Base-by-base conservation (phyloP, 2,888 invertebrate species). In the Ophonus ardosiacus region DNA sequence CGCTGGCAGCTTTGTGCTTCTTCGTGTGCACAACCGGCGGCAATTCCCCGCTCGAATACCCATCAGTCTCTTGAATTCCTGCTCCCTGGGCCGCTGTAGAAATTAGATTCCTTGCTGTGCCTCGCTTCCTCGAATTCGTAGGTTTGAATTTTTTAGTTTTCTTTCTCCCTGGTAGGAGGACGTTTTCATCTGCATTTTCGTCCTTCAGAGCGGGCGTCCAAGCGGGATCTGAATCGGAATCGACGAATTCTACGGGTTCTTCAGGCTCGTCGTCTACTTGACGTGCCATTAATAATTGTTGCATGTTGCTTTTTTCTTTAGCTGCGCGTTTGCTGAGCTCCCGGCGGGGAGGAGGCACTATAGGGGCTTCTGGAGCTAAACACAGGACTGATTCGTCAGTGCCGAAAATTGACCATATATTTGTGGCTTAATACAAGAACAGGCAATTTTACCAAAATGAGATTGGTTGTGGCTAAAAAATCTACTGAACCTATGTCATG, bases 191-290 rank as follows among this genome's bases (percentile, higher is more conserved):
- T 5, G 87, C 87, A 3, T 89, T 89, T 21, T 90, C 90, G 57
- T 89, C 90, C 87, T 93, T 93, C 51, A 93, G 93, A 86, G 93
- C 93, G 7, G 95, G 95, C n/a, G 94, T 95, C 95, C 95, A 95
- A n/a, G 94, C 95, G 7, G 95, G 95, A 92, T 95, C 95, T 7
- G 94, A 93, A 90, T 95, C 95, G 0, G 95, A 95, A 90, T 94
- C 94, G 56, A 92, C 92, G 88, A 93, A 93, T 89, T 93, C 94
- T 38, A 92, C 91, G 6, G 93, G 92, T 87, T 94, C 94, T 87
- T 94, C 94, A 61, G 90, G 89, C 86, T 94, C 93, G 40, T 93
- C 93, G 71, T 92, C 91, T n/a, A 91, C 90, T 89, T 89, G 91
- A 86, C 88, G 89, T 87, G 92, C 91, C 84, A 93, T 90, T 84